These are phyloP conservation scores for Hafferia zeledoni DNA, from an alignment of 2,797 vertebrate species.

Conservation along the genomic window DNA sequence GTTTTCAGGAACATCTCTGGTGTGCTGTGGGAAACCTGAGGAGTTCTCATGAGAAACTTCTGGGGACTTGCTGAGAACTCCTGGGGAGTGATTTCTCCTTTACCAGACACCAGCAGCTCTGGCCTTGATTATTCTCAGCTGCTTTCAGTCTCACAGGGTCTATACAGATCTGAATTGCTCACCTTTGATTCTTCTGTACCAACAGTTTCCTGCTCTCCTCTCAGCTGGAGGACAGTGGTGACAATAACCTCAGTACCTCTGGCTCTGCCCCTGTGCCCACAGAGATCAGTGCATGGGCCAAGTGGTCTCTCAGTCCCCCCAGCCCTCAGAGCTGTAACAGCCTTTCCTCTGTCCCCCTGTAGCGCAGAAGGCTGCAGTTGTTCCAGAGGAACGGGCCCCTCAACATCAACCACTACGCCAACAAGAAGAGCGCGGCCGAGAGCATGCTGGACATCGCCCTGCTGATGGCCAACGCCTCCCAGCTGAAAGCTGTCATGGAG, in stretches of 20 bases:
- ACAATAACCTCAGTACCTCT: not conserved
- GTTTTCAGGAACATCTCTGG: no score
- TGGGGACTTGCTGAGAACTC: no score
- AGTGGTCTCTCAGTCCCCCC: not conserved
- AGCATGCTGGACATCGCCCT: conserved; percentile 98
- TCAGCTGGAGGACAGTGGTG: not conserved
- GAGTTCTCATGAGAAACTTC: no score
- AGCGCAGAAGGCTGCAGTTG: not conserved
- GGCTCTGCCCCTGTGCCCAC: rapidly evolving
- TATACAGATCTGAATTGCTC: no score
- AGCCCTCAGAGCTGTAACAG: not conserved
- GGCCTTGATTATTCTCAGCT: no score
- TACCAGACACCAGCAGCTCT: no score
- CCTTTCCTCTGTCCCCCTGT: not conserved
- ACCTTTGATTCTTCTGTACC: no score
- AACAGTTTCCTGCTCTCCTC: not conserved
- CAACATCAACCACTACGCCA: conserved; percentile 96
- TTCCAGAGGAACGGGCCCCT: conserved; percentile 71
- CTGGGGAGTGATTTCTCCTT: no score
- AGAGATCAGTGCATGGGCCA: not conserved
- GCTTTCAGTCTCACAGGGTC: no score
- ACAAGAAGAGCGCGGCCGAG: conserved; percentile 96
- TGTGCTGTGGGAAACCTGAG: no score
- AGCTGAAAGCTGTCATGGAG: conserved; percentile 92
- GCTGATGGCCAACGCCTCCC: conserved; percentile 96